Evolutionary conservation across 1,140 invertebrate species (phyloP), one percentile per base, ranked within the genome.

Genomic region (Mactra quadrangularis): DNA sequence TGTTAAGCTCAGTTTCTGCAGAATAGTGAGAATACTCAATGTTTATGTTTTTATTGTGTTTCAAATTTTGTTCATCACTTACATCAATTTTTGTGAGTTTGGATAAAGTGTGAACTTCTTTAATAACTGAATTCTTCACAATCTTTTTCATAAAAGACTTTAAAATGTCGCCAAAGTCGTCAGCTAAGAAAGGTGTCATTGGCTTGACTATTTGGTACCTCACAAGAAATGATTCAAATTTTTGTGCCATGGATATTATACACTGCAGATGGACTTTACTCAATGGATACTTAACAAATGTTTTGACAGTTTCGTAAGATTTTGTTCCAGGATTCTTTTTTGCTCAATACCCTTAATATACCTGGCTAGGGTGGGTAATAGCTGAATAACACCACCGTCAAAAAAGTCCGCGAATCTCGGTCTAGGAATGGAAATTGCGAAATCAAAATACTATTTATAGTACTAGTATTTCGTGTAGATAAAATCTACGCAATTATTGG

Each of bases 191-290:
- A 27, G 76, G 71, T n/a, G 78, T 27, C 68, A 86, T 84, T 19
- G 85, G 85, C 22, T 79, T 71, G 31, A 78, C 85, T n/a, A 60
- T 74, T 52, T 86, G 84, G 41, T 68, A 83, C 1, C 4, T 31
- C 45, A 27, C 81, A 19, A 86, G 45, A 50, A 86, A 83, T 25
- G 41, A 41, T 22, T 78, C 38, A 7, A 83, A 6, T 19, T n/a
- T 13, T 52, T 47, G 62, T 47, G 82, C 72, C 25, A 77, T 35
- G 27, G n/a, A 68, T 29, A 55, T 41, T 29, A 60, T 70, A 50
- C 62, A 83, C 33, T 45, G 22, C 33, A 83, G 29, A 17, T 60
- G 50, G 4, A 60, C 52, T 50, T 38, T 60, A 1, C 41, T 52
- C 7, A 78, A 25, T 7, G 45, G 41, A 29, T 86, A 59, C 22